Conservation (phyloP, 2,888 invertebrate species). For the Dryobota labecula region DNA sequence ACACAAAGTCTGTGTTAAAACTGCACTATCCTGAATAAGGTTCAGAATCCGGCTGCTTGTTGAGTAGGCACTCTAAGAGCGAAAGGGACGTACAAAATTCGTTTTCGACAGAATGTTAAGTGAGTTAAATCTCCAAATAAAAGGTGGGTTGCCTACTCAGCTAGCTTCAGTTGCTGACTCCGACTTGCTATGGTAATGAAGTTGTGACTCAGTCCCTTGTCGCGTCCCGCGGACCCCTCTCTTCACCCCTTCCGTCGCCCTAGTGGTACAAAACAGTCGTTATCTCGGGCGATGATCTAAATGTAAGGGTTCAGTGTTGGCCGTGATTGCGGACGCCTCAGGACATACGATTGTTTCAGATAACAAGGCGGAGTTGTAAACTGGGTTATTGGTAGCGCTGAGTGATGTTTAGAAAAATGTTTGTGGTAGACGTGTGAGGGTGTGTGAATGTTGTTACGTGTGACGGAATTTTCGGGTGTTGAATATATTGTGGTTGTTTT, state of each 20-base stretch:
- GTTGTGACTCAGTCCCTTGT: slow-evolving; percentile 71
- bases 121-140: slow-evolving; percentile 89
- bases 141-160: slow-evolving; percentile 85
- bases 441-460: slow-evolving; percentile 33
- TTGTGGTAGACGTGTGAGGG: slow-evolving; percentile 41
- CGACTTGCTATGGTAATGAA: slow-evolving; percentile 82
- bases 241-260: slow-evolving; percentile 51
- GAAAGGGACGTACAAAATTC: slow-evolving; percentile 79
- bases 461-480: neutral
- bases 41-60: slow-evolving; percentile 39
- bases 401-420: slow-evolving; percentile 61
- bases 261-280: slow-evolving; percentile 73
- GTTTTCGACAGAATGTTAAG: slow-evolving; percentile 85
- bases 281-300: slow-evolving; percentile 84
- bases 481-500: slow-evolving; percentile 19
- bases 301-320: slow-evolving; percentile 76
- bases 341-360: slow-evolving; percentile 81
- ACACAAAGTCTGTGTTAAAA: slow-evolving; percentile 34
- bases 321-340: slow-evolving; percentile 81
- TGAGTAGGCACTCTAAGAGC: slow-evolving; percentile 59
- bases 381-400: slow-evolving; percentile 65
- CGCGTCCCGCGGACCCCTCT: slow-evolving; percentile 47
- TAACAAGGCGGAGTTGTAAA: slow-evolving; percentile 70
- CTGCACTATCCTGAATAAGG: slow-evolving; percentile 50
- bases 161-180: slow-evolving; percentile 75